These are phyloP conservation scores for Poeciliopsis paucimaculata DNA, from an alignment of 2,797 vertebrate genomes.

Conservation along the genomic window DNA sequence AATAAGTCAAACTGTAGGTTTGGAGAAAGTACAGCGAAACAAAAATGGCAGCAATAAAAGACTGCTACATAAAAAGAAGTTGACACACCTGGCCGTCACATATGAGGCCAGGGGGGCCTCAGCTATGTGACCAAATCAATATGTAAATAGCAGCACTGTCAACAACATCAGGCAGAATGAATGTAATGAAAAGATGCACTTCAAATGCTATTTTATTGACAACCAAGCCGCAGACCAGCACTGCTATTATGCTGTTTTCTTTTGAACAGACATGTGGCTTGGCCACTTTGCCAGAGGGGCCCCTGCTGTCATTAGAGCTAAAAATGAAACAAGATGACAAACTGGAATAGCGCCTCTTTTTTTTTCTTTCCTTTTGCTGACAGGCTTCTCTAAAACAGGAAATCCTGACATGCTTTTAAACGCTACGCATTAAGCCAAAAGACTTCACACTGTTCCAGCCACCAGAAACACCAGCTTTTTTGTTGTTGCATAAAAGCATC, in stretches of 20 bases:
- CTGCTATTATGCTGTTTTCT: slow-evolving; percentile 56
- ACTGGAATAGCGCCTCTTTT: slow-evolving; percentile 54
- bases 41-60: slow-evolving; percentile 25
- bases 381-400: slow-evolving; percentile 64
- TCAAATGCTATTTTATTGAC: slow-evolving; percentile 68
- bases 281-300: slow-evolving; percentile 47
- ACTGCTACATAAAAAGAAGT: slow-evolving; percentile 17
- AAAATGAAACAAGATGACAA: slow-evolving; percentile 58
- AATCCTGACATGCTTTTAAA: slow-evolving; percentile 69
- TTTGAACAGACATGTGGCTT: slow-evolving; percentile 53
- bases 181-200: slow-evolving; percentile 63
- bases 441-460: slow-evolving; percentile 52
- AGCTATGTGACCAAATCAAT: slow-evolving; percentile 48
- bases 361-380: slow-evolving; percentile 52
- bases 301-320: slow-evolving; percentile 51
- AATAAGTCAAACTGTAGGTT: slow-evolving; percentile 18
- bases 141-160: slow-evolving; percentile 65
- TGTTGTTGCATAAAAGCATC: slow-evolving; percentile 50
- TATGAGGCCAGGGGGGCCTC: slow-evolving; percentile 27
- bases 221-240: slow-evolving; percentile 51
- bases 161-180: slow-evolving; percentile 59
- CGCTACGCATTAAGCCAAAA: slow-evolving; percentile 57
- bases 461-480: slow-evolving; percentile 48
- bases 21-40: not conserved
- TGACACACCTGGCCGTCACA: slow-evolving; percentile 29